A percentile compares a stretch with the other conserved stretches of the same genome.
These are phyloP conservation scores for Andrena haemorrhoa DNA, from an alignment of 2,888 invertebrate genomes.

Conservation along the genomic window DNA sequence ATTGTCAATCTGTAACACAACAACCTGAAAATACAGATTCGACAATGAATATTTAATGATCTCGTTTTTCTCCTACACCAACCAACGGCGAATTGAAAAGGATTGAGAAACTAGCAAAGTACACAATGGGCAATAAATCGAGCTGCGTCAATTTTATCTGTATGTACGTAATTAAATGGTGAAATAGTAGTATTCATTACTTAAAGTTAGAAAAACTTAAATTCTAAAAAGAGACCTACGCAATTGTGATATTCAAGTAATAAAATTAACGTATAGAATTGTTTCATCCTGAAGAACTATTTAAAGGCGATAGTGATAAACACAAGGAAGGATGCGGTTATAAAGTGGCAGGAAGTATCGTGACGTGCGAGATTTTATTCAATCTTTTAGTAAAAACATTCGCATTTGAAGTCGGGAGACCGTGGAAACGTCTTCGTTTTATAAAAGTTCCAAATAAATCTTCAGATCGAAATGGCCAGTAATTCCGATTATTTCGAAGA, in stretches of 20 bases:
- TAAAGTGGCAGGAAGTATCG: conserved; percentile 51
- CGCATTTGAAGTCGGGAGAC: conserved; percentile 36
- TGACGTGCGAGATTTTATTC: conserved; percentile 23
- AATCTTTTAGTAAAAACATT: not conserved
- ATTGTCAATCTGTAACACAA: conserved; percentile 57
- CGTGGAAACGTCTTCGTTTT: conserved; percentile 8
- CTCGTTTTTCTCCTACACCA: conserved; percentile 20
- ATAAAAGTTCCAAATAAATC: not conserved
- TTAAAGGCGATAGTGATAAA: conserved; percentile 44
- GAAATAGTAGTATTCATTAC: not conserved
- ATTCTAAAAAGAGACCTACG: conserved; percentile 3
- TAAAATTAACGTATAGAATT: not conserved
- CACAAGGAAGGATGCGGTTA: conserved; percentile 70
- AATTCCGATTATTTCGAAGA: conserved; percentile 26
- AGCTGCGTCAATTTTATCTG: not conserved
- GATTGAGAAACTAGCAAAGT: conserved; percentile 4
- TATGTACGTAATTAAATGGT: not conserved
- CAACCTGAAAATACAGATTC: conserved; percentile 74
- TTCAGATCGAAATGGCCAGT: conserved; percentile 43
- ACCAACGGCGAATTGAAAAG: not conserved
- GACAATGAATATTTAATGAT: conserved; percentile 59
- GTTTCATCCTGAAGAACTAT: not conserved
- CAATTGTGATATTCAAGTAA: conserved; percentile 7
- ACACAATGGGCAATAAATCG: conserved; percentile 27
- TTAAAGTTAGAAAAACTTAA: not conserved